phyloP scores from a whole-genome alignment of 2,888 invertebrate genomes.

The Tetramorium bicarinatum region DNA sequence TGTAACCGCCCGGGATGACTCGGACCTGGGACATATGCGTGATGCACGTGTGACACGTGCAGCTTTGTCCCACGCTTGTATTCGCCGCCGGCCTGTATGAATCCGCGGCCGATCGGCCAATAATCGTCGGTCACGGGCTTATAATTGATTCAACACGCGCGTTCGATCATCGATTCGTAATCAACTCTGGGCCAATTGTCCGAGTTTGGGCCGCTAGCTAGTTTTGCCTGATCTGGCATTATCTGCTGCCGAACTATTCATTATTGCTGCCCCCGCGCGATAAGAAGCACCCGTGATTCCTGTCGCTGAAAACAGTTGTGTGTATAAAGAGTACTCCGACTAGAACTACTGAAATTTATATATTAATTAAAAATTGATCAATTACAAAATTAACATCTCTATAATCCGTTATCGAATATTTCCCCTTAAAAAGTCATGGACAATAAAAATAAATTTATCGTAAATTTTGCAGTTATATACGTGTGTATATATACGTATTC shows the following conservation, averaged over 20 bases:
- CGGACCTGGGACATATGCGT: conserved; percentile 19
- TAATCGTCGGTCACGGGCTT: conserved; percentile 68
- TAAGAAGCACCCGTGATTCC: conserved; percentile 46
- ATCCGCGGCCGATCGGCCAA: conserved; percentile 49
- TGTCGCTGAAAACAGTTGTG: not conserved
- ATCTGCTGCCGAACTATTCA: conserved; percentile 15
- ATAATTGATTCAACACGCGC: conserved; percentile 76
- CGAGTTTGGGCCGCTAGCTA: conserved; percentile 44
- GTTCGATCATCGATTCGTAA: conserved; percentile 61
- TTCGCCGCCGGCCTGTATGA: conserved; percentile 8
- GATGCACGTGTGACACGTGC: conserved; percentile 57
- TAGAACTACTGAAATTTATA: not conserved
- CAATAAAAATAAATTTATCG: not conserved
- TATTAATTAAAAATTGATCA: not conserved
- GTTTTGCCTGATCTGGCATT: conserved; percentile 24
- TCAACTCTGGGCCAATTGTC: conserved; percentile 62
- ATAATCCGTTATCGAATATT: not conserved
- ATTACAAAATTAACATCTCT: not conserved
- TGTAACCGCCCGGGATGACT: conserved; percentile 41
- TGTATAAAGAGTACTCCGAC: not conserved
- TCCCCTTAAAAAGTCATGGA: not conserved
- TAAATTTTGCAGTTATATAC: not conserved
- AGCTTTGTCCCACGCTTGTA: conserved; percentile 25
- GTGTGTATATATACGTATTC: conserved; percentile 30
- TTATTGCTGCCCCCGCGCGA: conserved; percentile 42